Conservation (phyloP, 2,888 invertebrate species). For the Ganaspis brasiliensis region DNA sequence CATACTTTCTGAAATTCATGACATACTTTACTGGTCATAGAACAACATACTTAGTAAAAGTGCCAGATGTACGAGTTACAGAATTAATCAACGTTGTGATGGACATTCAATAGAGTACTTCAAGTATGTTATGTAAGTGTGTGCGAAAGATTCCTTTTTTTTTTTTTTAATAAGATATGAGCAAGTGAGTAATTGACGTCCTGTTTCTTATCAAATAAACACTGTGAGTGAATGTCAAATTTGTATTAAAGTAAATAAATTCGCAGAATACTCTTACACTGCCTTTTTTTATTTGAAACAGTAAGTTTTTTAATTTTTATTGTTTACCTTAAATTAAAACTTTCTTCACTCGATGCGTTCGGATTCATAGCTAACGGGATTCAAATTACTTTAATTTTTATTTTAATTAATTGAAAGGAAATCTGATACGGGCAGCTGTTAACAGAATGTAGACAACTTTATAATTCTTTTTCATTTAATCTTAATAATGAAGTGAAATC, state of each 20-base stretch:
- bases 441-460: too few relatives aligned
- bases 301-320: too few relatives aligned
- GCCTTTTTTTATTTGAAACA: too few relatives aligned
- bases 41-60: conserved; percentile 19
- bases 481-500: too few relatives aligned
- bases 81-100: conserved; percentile 28
- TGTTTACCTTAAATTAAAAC: too few relatives aligned
- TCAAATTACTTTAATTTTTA: too few relatives aligned
- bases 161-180: conserved; percentile 56
- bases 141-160: conserved; percentile 63
- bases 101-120: conserved; percentile 52
- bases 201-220: conserved; percentile 70
- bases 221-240: conserved; percentile 78
- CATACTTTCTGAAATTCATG: conserved; percentile 16
- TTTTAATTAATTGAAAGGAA: too few relatives aligned
- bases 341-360: too few relatives aligned
- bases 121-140: conserved; percentile 65
- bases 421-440: too few relatives aligned
- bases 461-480: too few relatives aligned
- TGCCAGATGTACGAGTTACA: conserved; percentile 22
- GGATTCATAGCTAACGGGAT: too few relatives aligned
- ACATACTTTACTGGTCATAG: not conserved
- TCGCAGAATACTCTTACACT: conserved; percentile 62
- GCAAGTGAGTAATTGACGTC: conserved; percentile 66
- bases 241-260: conserved; percentile 79